Percentiles rank a stretch among this genome's conserved stretches.
Conservation (phyloP, 2,113 vertebrate species). For the Podarcis raffonei region DNA sequence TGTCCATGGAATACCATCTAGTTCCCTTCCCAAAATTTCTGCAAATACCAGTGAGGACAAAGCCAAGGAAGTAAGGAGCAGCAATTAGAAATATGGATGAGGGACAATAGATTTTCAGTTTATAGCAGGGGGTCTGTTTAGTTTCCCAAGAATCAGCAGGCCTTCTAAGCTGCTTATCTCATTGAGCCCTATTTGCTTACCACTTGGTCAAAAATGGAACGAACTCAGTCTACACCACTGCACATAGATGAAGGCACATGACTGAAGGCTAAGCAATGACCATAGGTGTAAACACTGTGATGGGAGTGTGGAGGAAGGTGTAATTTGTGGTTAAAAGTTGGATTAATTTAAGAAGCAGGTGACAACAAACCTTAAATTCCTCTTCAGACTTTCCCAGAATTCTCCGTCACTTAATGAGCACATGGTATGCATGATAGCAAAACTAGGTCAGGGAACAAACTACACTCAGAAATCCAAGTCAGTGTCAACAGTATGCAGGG, state of each 20-base stretch:
- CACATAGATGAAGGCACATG: neutral
- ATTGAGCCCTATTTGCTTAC: neutral
- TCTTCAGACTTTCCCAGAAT: neutral
- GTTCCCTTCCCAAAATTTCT: neutral
- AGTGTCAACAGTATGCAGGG: neutral
- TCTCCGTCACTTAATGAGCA: neutral
- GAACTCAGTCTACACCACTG: neutral
- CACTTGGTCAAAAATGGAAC: neutral
- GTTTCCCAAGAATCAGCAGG: neutral
- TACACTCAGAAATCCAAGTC: accelerated
- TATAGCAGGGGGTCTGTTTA: neutral
- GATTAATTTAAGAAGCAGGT: accelerated
- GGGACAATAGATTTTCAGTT: neutral
- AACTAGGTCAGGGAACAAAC: neutral
- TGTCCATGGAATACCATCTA: neutral
- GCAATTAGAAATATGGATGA: neutral
- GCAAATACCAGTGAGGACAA: neutral
- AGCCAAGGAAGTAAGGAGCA: neutral
- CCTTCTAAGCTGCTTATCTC: neutral
- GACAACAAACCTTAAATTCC: neutral
- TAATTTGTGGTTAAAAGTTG: neutral
- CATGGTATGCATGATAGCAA: neutral
- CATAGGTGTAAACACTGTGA: neutral
- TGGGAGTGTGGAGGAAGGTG: accelerated
- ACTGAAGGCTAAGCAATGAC: neutral